Evolutionary conservation across 2,888 invertebrate genomes (phyloP), one percentile per base, ranked within the genome.

Genomic region (Cephus sareptanus): DNA sequence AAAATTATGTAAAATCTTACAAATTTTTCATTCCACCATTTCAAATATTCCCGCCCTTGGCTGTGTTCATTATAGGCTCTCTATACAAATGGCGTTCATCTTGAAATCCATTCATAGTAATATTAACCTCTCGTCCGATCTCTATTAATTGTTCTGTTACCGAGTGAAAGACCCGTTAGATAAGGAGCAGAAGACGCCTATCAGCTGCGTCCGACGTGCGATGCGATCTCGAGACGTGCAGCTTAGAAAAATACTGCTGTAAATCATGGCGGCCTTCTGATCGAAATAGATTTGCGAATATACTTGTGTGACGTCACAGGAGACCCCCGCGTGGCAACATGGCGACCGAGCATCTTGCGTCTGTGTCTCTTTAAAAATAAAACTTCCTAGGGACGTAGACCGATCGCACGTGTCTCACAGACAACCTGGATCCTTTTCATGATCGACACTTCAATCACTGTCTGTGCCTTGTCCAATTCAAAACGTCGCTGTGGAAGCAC

Each of bases 251-350:
- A 78, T 79, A 79, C 77, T 77, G 76, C 35, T 40, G 78, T 79
- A 77, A 81, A 82, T 79, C 74, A 81, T 79, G 78, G 15, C 30
- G 70, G 77, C 73, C 74, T 78, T 79, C 70, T 77, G 78, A 76
- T 80, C 35, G 76, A 81, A 81, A 83, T 82, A 80, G 80, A 79
- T 37, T 75, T 71, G 78, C 37, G 75, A 35, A 76, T 75, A 75
- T 76, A 71, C 75, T 76, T 75, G 33, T 40, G 56, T 78, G 77
- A 81, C 80, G 80, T 82, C 75, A 78, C 69, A 31, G 69, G 31
- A 68, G 77, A 74, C 74, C 75, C 75, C 76, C 79, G 79, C 80
- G 79, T 76, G 40, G 77, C 78, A 79, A 77, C 56, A 77, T 76
- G 80, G 77, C 69, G 69, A 73, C 75, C 71, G 31, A 71, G 71